phyloP scores from a whole-genome alignment of 2,797 vertebrate genomes.

The Dryobates pubescens region DNA sequence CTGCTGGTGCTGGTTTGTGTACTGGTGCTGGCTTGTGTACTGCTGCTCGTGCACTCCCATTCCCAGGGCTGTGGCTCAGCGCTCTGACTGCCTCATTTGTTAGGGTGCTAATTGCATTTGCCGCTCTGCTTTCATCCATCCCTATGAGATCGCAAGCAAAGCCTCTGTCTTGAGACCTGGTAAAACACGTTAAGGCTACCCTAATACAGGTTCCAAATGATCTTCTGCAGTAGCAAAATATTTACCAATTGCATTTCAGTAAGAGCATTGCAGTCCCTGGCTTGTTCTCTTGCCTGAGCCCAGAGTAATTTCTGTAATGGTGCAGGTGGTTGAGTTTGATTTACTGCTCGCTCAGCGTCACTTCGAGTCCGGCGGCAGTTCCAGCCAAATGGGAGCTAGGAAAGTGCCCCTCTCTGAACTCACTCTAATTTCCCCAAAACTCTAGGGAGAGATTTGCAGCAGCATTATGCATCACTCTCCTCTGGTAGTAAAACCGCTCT shows the following conservation, averaged over 20 bases:
- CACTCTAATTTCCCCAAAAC: conserved; percentile 22
- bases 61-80: neutral
- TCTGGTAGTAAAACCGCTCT: neutral
- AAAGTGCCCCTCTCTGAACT: conserved; percentile 19
- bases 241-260: neutral
- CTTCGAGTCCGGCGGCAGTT: neutral
- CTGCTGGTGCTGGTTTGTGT: neutral
- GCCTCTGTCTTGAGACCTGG: neutral
- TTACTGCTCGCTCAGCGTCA: neutral
- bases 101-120: neutral
- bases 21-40: neutral
- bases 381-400: conserved; percentile 27
- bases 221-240: neutral
- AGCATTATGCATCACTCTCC: neutral
- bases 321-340: conserved; percentile 49
- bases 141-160: neutral
- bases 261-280: neutral
- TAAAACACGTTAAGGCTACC: neutral
- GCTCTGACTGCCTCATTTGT: neutral
- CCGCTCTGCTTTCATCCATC: neutral
- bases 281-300: conserved; percentile 17
- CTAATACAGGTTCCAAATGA: neutral
- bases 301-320: fast-evolving
- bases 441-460: conserved; percentile 35
- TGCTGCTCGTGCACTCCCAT: neutral